phyloP scores from a whole-genome alignment of 2,888 invertebrate species.

The Chrysolina oricalcia region DNA sequence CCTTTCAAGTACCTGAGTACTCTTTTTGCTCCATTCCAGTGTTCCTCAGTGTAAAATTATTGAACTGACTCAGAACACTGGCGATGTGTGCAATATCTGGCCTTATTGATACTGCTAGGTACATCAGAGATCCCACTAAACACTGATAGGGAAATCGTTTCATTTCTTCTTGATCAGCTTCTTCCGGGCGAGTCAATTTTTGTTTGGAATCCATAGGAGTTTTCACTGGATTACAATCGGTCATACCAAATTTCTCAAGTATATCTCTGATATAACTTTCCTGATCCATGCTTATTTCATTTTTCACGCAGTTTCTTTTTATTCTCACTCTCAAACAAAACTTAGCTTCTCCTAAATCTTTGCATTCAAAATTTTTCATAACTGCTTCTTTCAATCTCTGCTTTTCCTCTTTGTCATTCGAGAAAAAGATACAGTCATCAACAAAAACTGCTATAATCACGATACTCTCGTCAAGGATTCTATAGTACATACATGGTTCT shows the following conservation, averaged over 20 bases:
- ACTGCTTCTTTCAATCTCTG: constrained; percentile 41
- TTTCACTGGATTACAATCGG: constrained; percentile 28
- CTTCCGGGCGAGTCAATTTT: constrained; percentile 5
- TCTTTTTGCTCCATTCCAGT: constrained; percentile 47
- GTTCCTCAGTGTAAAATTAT: constrained; percentile 43
- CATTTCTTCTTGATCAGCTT: constrained; percentile 21
- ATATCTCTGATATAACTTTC: constrained; percentile 43
- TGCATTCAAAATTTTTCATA: constrained; percentile 45
- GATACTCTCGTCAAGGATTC: constrained; percentile 32
- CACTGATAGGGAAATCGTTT: constrained; percentile 42
- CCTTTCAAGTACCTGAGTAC: constrained; percentile 36
- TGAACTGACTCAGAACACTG: constrained; percentile 51
- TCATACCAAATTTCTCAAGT: constrained; percentile 33
- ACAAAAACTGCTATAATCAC: constrained; percentile 45
- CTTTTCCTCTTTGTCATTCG: constrained; percentile 37
- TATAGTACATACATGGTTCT: constrained; percentile 29
- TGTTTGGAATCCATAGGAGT: constrained; percentile 37
- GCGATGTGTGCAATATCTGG: constrained; percentile 52
- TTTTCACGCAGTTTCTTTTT: constrained; percentile 5
- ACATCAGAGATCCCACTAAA: constrained; percentile 48
- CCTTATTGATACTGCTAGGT: constrained; percentile 42
- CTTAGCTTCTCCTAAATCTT: constrained; percentile 37
- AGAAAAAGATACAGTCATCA: constrained; percentile 53
- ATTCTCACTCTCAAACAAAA: constrained; percentile 48
- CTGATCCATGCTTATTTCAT: not conserved